Evolutionary conservation across 2,888 invertebrate species (phyloP).

Genomic region (Dryadula phaetusa): DNA sequence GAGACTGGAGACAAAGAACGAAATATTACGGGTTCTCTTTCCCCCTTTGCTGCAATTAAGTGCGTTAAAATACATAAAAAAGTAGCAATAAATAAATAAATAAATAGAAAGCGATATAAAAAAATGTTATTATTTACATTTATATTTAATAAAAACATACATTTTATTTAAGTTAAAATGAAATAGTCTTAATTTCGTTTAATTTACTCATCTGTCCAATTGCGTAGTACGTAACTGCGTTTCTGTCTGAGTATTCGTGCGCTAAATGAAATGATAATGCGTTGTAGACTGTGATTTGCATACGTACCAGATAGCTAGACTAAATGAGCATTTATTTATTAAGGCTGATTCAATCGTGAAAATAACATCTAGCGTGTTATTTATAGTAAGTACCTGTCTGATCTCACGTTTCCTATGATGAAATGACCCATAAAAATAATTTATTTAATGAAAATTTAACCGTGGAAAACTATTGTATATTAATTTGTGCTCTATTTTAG

Average conservation of each 20-base stretch:
- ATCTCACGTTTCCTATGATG: not conserved
- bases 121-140: too few relatives aligned
- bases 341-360: not conserved
- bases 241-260: constrained; percentile 18
- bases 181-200: not conserved
- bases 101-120: too few relatives aligned
- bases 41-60: too few relatives aligned
- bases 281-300: constrained; percentile 16
- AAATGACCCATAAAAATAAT: not conserved
- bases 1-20: too few relatives aligned
- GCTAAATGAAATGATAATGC: constrained; percentile 15
- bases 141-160: not conserved
- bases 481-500: not conserved
- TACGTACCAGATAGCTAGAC: constrained; percentile 15
- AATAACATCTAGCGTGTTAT: not conserved
- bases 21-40: too few relatives aligned
- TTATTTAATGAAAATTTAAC: not conserved
- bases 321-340: constrained; percentile 20
- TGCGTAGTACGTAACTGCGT: constrained; percentile 19
- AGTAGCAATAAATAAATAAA: too few relatives aligned
- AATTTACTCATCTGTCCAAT: not conserved
- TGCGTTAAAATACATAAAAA: too few relatives aligned
- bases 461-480: too few relatives aligned
- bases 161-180: not conserved
- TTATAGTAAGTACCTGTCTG: not conserved